Conservation (phyloP, 2,113 vertebrate genomes). For the Hyperopisus bebe region DNA sequence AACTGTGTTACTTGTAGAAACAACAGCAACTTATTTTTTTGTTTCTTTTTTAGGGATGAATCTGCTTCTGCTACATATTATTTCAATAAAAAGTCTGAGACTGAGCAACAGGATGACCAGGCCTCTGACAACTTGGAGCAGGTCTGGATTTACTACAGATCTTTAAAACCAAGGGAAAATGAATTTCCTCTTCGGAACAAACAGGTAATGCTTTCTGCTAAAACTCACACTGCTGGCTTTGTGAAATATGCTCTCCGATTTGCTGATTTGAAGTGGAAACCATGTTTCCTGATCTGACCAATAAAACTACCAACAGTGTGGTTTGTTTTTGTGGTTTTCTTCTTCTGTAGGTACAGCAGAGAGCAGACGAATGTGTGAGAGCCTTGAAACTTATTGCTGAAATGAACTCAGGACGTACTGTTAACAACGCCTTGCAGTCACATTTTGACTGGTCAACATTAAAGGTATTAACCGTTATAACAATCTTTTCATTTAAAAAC, state of each 20-base stretch:
- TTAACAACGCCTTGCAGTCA: constrained; percentile 64
- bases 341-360: constrained; percentile 67
- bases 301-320: background rate
- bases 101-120: constrained; percentile 40
- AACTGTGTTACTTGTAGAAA: background rate
- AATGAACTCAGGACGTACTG: constrained; percentile 65
- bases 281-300: background rate
- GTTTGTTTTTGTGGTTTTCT: background rate
- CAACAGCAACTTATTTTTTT: background rate
- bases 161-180: constrained; percentile 55
- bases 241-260: background rate
- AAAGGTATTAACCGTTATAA: constrained; percentile 54
- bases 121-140: constrained; percentile 42
- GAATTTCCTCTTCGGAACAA: constrained; percentile 67
- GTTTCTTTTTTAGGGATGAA: constrained; percentile 63
- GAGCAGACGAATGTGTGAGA: constrained; percentile 77
- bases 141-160: constrained; percentile 81
- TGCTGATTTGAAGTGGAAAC: background rate
- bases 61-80: constrained; percentile 84
- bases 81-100: constrained; percentile 51
- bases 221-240: background rate
- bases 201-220: constrained; percentile 64
- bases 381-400: constrained; percentile 72
- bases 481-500: background rate
- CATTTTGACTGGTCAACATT: constrained; percentile 71